Evolutionary conservation across 2,797 vertebrate species (phyloP).

Genomic region (Uromys caudimaculatus): DNA sequence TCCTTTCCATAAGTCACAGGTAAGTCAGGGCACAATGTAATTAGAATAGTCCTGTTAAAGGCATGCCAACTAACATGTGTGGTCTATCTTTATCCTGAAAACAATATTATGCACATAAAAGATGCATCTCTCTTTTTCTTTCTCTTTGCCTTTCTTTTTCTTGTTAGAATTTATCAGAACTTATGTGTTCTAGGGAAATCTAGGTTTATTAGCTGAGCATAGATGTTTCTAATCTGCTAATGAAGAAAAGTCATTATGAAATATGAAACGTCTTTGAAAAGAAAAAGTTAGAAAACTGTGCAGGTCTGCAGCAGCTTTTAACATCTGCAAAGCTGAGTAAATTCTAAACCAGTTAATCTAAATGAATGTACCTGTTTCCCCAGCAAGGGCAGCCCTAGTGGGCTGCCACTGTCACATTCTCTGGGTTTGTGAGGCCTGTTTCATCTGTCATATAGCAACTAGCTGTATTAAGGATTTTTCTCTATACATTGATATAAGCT

Average conservation of each 20-base stretch:
- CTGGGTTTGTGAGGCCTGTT: slow-evolving; percentile 11
- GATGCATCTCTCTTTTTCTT: background rate
- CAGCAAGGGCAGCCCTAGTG: background rate
- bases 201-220: slow-evolving; percentile 60
- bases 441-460: slow-evolving; percentile 39
- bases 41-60: slow-evolving; percentile 15
- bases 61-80: background rate
- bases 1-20: background rate
- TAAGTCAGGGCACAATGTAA: background rate
- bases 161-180: slow-evolving; percentile 50
- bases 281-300: slow-evolving; percentile 28
- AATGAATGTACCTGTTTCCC: background rate
- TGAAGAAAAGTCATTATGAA: slow-evolving; percentile 40
- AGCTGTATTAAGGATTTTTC: slow-evolving; percentile 25
- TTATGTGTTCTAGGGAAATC: background rate
- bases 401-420: background rate
- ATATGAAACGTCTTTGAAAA: slow-evolving; percentile 36
- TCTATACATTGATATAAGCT: background rate
- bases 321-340: background rate
- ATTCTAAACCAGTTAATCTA: background rate
- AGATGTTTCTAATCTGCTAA: slow-evolving; percentile 56
- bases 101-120: slow-evolving; percentile 19
- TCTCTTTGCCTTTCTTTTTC: background rate
- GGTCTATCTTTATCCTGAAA: slow-evolving; percentile 2
- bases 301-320: slow-evolving; percentile 17